Conservation (phyloP, 2,113 vertebrate genomes). For the Corythornis vintsioides region DNA sequence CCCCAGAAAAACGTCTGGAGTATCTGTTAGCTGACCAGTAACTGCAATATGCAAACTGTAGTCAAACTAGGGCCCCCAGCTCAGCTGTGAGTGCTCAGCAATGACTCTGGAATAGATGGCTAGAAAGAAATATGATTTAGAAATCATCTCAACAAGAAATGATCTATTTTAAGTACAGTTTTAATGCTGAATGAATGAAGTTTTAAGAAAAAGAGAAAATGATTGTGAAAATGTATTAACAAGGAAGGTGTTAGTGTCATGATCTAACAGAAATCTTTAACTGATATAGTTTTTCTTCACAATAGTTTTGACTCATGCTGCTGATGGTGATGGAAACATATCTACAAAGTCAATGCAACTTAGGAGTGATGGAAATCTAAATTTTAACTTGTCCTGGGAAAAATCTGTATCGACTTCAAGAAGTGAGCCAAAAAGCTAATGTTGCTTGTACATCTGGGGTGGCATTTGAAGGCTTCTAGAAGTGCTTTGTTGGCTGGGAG, state of each 20-base stretch:
- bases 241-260: not conserved
- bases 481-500: not conserved
- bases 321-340: not conserved
- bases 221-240: not conserved
- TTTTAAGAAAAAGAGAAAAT: not conserved
- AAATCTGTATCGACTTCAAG: not conserved
- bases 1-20: not conserved
- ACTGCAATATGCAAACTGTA: not conserved
- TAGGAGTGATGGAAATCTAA: not conserved
- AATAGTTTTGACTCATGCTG: not conserved
- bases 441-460: not conserved
- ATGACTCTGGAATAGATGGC: not conserved
- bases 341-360: not conserved
- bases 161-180: not conserved
- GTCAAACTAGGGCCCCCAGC: not conserved
- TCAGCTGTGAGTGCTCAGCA: not conserved
- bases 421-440: not conserved
- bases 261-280: not conserved
- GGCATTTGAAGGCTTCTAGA: not conserved
- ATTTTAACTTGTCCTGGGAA: not conserved
- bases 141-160: not conserved
- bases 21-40: not conserved
- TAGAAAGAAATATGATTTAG: not conserved
- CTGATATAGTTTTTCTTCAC: constrained; percentile 9
- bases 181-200: not conserved